These are phyloP conservation scores for Motacilla alba DNA, from an alignment of 2,113 vertebrate species.

Conservation along the genomic window DNA sequence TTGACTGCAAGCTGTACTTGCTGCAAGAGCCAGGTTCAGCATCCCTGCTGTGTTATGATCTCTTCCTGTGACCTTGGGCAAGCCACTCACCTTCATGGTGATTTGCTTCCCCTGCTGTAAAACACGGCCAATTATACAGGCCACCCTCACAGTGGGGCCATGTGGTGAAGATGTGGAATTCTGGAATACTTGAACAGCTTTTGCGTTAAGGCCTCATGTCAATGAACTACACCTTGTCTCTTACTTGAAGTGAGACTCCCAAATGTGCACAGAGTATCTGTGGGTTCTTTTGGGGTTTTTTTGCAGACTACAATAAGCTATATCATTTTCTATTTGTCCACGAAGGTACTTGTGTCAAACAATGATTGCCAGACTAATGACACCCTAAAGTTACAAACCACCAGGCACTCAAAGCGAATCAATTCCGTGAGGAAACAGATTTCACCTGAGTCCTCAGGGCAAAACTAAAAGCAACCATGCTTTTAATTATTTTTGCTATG, in stretches of 20 bases:
- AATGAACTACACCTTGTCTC: background rate
- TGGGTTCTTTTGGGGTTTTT: background rate
- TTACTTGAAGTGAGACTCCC: background rate
- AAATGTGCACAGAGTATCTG: background rate
- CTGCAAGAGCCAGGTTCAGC: background rate
- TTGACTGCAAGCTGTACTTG: background rate
- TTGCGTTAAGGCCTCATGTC: background rate
- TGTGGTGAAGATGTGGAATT: background rate
- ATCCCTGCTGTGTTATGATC: background rate
- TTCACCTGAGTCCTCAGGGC: constrained; percentile 16
- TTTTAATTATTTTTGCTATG: constrained; percentile 35
- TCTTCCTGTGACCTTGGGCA: background rate
- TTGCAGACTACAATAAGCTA: background rate
- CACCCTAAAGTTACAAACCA: constrained; percentile 15
- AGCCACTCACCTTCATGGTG: background rate
- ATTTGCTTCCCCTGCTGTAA: background rate
- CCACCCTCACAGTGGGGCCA: background rate
- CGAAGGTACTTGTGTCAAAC: background rate
- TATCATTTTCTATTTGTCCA: background rate
- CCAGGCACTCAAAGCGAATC: background rate
- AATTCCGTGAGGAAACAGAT: background rate
- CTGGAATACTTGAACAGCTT: background rate
- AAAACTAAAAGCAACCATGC: background rate
- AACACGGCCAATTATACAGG: background rate
- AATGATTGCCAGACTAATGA: background rate